Evolutionary conservation across 2,113 vertebrate species (phyloP).

Genomic region (Macroglossus sobrinus): DNA sequence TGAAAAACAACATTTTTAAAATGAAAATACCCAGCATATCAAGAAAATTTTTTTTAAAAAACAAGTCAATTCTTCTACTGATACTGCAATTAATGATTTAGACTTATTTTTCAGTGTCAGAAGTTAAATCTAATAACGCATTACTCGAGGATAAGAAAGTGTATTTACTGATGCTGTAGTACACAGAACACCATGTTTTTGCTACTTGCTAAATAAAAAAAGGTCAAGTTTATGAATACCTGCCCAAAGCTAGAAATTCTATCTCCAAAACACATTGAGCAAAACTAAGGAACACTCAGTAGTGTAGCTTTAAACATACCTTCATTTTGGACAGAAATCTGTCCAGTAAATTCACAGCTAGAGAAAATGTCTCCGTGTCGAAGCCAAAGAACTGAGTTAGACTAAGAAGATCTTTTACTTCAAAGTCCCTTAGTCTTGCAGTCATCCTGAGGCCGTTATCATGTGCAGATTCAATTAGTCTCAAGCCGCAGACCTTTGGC

Average conservation of each 20-base stretch:
- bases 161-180: neutral
- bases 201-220: neutral
- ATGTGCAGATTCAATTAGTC: slow-evolving; percentile 89
- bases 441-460: slow-evolving; percentile 96
- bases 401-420: slow-evolving; percentile 95
- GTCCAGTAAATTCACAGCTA: slow-evolving; percentile 93
- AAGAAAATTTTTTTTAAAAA: neutral
- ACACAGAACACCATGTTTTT: neutral
- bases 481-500: slow-evolving; percentile 91
- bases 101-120: neutral
- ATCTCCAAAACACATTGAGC: neutral
- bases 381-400: slow-evolving; percentile 96
- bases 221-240: neutral
- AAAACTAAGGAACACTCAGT: neutral
- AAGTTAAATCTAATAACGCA: neutral
- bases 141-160: neutral
- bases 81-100: neutral
- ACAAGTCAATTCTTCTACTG: neutral
- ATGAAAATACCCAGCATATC: neutral
- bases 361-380: slow-evolving; percentile 91
- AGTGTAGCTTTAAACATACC: slow-evolving; percentile 79
- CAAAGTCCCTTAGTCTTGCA: slow-evolving; percentile 89
- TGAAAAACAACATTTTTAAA: neutral
- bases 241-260: neutral
- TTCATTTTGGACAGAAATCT: slow-evolving; percentile 96